phyloP scores from a whole-genome alignment of 2,113 vertebrate genomes.

The Psettodes erumei region DNA sequence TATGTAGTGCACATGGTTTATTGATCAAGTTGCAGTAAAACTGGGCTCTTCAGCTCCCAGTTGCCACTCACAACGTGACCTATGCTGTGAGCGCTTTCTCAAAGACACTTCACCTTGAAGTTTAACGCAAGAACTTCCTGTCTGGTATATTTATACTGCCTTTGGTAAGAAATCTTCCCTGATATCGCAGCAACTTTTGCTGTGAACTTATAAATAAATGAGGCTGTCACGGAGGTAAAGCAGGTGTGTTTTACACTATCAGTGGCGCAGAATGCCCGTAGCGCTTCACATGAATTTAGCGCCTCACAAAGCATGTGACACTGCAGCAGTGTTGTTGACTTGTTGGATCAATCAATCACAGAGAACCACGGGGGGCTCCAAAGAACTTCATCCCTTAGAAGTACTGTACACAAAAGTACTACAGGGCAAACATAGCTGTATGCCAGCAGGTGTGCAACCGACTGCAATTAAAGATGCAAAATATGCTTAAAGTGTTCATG shows the following conservation, averaged over 20 bases:
- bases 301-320: conserved; percentile 11
- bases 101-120: conserved; percentile 26
- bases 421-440: conserved; percentile 11
- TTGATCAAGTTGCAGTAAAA: conserved; percentile 29
- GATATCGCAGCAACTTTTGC: not conserved
- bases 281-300: conserved; percentile 35
- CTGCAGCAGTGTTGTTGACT: conserved; percentile 10
- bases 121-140: conserved; percentile 2
- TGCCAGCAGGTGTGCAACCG: not conserved
- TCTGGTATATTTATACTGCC: not conserved
- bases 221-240: not conserved
- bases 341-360: conserved; percentile 47
- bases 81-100: not conserved
- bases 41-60: not conserved
- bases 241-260: not conserved
- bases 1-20: conserved; percentile 27
- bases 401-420: not conserved
- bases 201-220: conserved; percentile 31
- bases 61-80: not conserved
- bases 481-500: not conserved
- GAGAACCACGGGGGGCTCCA: conserved; percentile 7
- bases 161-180: not conserved
- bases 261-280: conserved; percentile 18
- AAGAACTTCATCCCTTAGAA: conserved; percentile 7
- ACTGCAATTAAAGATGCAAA: conserved; percentile 20